A percentile compares a stretch with the other conserved stretches of the same genome.
phyloP scores from a whole-genome alignment of 2,888 invertebrate genomes.

The Scrobipalpa atriplicella region DNA sequence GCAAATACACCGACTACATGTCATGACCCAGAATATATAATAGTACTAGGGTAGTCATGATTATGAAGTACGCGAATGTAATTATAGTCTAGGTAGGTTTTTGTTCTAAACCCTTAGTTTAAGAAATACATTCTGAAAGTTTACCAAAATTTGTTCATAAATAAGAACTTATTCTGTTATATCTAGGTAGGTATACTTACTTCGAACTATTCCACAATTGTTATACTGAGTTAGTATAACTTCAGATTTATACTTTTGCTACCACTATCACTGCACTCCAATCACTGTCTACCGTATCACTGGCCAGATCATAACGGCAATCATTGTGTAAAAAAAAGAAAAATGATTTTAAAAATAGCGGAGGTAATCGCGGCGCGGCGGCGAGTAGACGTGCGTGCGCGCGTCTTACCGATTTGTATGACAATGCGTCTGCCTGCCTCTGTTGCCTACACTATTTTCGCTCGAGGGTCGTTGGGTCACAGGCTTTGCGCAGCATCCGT shows the following conservation, averaged over 20 bases:
- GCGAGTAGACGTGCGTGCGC: conserved; percentile 41
- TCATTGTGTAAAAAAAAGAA: conserved; percentile 5
- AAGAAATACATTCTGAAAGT: no score
- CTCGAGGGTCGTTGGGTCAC: conserved; percentile 61
- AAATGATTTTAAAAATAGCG: conserved; percentile 31
- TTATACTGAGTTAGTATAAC: no score
- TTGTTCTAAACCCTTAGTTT: no score
- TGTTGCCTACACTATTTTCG: conserved; percentile 44
- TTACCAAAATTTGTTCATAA: no score
- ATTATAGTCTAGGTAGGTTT: no score
- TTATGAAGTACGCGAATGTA: no score
- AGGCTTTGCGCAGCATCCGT: conserved; percentile 58
- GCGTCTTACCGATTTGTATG: conserved; percentile 58
- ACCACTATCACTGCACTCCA: conserved; percentile 21
- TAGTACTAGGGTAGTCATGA: no score
- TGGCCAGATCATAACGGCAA: conserved; percentile 33
- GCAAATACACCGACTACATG: no score
- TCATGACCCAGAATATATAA: no score
- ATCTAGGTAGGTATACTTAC: neutral
- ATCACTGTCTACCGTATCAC: conserved; percentile 10
- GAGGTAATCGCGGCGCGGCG: conserved; percentile 35
- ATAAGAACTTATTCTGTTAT: no score
- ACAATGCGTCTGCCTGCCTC: conserved; percentile 59
- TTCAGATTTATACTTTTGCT: neutral
- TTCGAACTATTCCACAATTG: neutral